Base-by-base conservation (phyloP, 2,113 vertebrate genomes). In the Cyphomyrus discorhynchus region DNA sequence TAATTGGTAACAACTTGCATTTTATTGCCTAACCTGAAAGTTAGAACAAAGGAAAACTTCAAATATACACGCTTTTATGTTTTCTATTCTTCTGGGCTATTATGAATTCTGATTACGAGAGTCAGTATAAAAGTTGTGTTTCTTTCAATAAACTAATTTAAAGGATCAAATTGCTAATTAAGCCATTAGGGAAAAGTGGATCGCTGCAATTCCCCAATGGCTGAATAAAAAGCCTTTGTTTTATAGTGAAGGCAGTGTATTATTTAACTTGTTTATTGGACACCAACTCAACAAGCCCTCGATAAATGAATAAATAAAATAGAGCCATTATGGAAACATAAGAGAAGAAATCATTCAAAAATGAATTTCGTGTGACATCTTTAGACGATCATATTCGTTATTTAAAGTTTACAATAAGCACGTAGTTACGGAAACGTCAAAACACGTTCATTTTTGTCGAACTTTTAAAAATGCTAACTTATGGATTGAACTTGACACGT, bases 91-190 rank as follows among this genome's bases (percentile, higher is more conserved):
- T 95, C 93, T 95, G 95, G 94, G 94, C 93, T 90, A 90, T 87
- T 90, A 90, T 85, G 58, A 77, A 92, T 91, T 93, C 95, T 94
- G 95, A 95, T 95, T 94, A 95, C 93, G 92, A 53, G 58, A 93
- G 93, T 93, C 93, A 11, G 53, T 93, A 94, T 95, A 94, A 95
- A 94, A 95, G 94, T 95, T 95, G 94, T 47, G 84, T 90, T 95
- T 94, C 92, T 94, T 93, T 93, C 93, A 93, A 92, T 95, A 95
- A 96, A 96, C 95, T 94, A 94, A 95, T 95, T 94, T 90, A 87
- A 92, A 89, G 93, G 95, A 95, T 94, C 93, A 94, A 93, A 93
- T 93, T 93, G 82, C 95, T 96, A 95, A 96, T 96, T 94, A 95
- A 95, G 95, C 94, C 95, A 95, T 94, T 92, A 91, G 95, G 95